A percentile compares a stretch with the other conserved stretches of the same genome.
These are phyloP conservation scores for Biston betularia DNA, from an alignment of 2,888 invertebrate species.

Conservation along the genomic window DNA sequence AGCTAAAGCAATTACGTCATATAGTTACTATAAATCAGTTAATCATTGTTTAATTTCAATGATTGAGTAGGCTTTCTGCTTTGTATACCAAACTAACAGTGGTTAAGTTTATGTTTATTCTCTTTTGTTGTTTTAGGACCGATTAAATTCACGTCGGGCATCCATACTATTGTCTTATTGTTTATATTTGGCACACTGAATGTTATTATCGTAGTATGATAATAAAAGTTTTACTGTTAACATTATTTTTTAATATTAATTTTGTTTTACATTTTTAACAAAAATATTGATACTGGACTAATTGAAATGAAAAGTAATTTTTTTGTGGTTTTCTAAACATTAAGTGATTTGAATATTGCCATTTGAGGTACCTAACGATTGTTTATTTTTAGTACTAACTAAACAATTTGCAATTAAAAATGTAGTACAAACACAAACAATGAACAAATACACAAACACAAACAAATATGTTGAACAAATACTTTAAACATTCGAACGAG, in stretches of 20 bases:
- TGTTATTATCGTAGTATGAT: background rate
- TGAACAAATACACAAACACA: no score
- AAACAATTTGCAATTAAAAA: no score
- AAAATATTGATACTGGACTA: background rate
- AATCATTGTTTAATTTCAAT: background rate
- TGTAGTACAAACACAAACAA: no score
- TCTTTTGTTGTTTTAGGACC: constrained; percentile 44
- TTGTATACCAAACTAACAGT: constrained; percentile 15
- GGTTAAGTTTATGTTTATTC: constrained; percentile 34
- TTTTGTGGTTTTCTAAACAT: no score
- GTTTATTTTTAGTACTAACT: no score
- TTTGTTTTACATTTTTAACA: background rate
- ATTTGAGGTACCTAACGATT: no score
- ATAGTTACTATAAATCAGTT: no score
- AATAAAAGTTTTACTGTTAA: background rate
- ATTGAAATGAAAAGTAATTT: no score
- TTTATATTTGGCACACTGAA: constrained; percentile 17
- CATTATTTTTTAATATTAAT: background rate
- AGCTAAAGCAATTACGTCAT: no score
- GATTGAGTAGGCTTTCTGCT: constrained; percentile 8
- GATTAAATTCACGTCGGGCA: constrained; percentile 33
- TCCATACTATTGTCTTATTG: constrained; percentile 5
- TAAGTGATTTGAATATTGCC: no score
- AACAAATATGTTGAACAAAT: no score
- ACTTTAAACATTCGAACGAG: no score